Evolutionary conservation across 2,888 invertebrate species (phyloP), one percentile per base, ranked within the genome.

Genomic region (Deilephila porcellus): DNA sequence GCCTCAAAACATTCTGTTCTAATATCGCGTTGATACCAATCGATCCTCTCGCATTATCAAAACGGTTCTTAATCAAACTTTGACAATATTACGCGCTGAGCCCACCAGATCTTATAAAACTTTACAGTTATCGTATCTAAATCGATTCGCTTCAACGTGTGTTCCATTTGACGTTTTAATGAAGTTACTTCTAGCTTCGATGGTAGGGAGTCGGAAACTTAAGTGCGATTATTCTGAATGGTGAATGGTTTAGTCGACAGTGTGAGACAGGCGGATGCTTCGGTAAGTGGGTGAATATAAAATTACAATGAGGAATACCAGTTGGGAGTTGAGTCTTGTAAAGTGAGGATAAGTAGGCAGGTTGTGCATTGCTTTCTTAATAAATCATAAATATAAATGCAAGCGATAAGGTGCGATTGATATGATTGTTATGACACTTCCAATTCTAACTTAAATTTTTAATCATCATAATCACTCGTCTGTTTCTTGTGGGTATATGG

Each of bases 1-100:
- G 11, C 45, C 45, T 3, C 45, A 45, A 45, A 45, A 45, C 14
- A 45, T 45, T 45, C 45, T 59, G 72, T 67, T 37, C 37, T 56
- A 56, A 73, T 59, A 59, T 73, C 59, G 67, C 20, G 59, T 56
- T 59, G 25, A 56, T 20, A 25, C 25, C 45, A 45, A 67, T 73
- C 72, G 59, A 67, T 73, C 17, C n/a, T 14, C 45, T 52, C 20
- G 52, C 8, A 14, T n/a, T 45, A 45, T 64, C 64, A n/a, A 37
- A 64, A 25, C 64, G 37, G 45, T 14, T 20, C 17, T 52, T 67
- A 67, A 52, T 67, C 52, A 67, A 67, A 67, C 52, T 67, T 67
- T 45, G 52, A 52, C 20, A 67, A 67, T 67, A 52, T 52, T 63
- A 52, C 45, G 25, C 25, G 52, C 25, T 25, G 45, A 14, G 5